Evolutionary conservation across 2,113 vertebrate genomes (phyloP).

Genomic region (Tor tambroides): DNA sequence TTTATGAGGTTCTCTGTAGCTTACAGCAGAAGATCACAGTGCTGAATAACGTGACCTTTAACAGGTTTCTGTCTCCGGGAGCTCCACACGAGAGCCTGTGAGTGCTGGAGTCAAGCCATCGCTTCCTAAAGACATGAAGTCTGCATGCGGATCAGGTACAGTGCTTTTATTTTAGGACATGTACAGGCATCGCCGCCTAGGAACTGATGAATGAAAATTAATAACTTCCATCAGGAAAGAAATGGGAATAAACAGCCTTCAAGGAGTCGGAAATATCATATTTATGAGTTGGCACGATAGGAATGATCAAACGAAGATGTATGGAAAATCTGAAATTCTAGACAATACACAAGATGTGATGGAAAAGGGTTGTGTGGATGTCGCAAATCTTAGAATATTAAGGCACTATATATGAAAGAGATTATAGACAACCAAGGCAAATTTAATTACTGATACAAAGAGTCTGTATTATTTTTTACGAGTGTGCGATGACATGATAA

Average conservation of each 20-base stretch:
- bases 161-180: background rate
- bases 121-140: background rate
- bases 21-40: background rate
- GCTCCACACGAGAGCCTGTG: no score
- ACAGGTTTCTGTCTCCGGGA: background rate
- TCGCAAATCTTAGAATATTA: background rate
- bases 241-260: background rate
- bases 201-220: background rate
- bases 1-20: background rate
- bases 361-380: background rate
- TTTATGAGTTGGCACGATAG: background rate
- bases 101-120: background rate
- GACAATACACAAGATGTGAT: background rate
- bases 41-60: background rate
- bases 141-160: background rate
- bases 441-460: no score
- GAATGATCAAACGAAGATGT: background rate
- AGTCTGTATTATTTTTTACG: no score
- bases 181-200: background rate
- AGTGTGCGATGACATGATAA: no score
- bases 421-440: no score
- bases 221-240: background rate
- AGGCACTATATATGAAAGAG: no score
- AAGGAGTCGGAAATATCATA: background rate
- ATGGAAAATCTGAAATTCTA: background rate